phyloP scores from a whole-genome alignment of 2,113 vertebrate species.

The Circaetus gallicus region DNA sequence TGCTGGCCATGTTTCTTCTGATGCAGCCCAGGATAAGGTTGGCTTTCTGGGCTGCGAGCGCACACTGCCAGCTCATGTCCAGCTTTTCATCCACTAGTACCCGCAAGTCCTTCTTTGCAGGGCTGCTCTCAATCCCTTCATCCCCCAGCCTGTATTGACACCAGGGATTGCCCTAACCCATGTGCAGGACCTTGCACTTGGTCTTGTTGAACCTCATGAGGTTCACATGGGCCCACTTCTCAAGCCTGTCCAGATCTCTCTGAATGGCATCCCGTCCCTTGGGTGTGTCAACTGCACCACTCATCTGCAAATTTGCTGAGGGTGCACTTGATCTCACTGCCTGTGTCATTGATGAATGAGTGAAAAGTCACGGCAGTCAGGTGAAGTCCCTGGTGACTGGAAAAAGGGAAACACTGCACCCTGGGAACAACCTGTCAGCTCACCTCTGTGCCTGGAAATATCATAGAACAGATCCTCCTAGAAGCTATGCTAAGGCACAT shows the following conservation, averaged over 20 bases:
- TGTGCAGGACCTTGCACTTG: neutral
- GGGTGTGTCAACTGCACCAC: accelerated
- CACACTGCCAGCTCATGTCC: neutral
- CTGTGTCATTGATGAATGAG: neutral
- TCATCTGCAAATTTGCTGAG: neutral
- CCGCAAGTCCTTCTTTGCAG: neutral
- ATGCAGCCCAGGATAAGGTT: neutral
- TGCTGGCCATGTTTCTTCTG: neutral
- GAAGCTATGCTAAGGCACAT: neutral
- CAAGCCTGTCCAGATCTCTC: neutral
- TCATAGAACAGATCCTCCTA: neutral
- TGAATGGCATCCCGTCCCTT: neutral
- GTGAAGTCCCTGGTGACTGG: neutral
- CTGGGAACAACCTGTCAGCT: neutral
- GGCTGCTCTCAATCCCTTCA: neutral
- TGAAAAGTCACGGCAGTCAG: neutral
- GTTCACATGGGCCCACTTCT: neutral
- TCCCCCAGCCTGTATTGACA: neutral
- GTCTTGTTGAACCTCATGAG: neutral
- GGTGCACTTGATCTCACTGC: neutral
- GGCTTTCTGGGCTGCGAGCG: neutral
- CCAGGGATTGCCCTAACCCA: accelerated
- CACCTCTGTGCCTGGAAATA: neutral
- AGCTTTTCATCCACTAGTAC: neutral
- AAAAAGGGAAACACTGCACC: neutral